Evolutionary conservation across 2,888 invertebrate species (phyloP), one percentile per base, ranked within the genome.

Genomic region (Proisotoma minuta): DNA sequence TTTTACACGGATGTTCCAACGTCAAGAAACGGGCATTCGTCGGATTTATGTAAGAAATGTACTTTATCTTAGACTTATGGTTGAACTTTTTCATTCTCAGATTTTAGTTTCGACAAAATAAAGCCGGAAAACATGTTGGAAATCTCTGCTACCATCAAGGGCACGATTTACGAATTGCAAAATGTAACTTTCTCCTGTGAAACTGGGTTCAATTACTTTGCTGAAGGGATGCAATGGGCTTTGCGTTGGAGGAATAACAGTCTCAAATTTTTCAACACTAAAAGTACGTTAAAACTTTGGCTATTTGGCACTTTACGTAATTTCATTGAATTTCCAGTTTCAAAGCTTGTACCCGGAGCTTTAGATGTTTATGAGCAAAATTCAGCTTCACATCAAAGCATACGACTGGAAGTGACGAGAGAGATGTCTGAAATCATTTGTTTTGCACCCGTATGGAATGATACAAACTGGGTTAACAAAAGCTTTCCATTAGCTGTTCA

Each of bases 381-480:
- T 18, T n/a, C 24, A 34, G 20, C 40, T 4, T 34, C 54, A 3
- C 39, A 34, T 28, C 62, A 66, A 53, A 47, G 43, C 10, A 26
- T 66, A 8, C 49, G 54, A 18, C n/a, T 68, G 2, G 47, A 48
- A 20, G n/a, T 62, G 20, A 23, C 51, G 0, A 51, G 28, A 12
- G 68, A 67, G n/a, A 72, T 73, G 71, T 54, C 61, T 1, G 65
- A 63, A 20, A 12, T 71, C 3, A 48, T 59, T 15, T 73, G 73
- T 52, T 69, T 66, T 53, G 73, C 72, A 29, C 73, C 73, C 2
- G 63, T 73, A 3, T 73, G 73, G 73, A 73, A 73, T 57, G 52
- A 65, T 2, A 64, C 70, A 0, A 57, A 65, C 0, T 73, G 72
- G 72, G 57, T 59, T 8, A 69, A 65, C 29, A 66, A 62, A 24